These are phyloP conservation scores for Nezara viridula DNA, from an alignment of 2,888 invertebrate genomes.

Conservation along the genomic window DNA sequence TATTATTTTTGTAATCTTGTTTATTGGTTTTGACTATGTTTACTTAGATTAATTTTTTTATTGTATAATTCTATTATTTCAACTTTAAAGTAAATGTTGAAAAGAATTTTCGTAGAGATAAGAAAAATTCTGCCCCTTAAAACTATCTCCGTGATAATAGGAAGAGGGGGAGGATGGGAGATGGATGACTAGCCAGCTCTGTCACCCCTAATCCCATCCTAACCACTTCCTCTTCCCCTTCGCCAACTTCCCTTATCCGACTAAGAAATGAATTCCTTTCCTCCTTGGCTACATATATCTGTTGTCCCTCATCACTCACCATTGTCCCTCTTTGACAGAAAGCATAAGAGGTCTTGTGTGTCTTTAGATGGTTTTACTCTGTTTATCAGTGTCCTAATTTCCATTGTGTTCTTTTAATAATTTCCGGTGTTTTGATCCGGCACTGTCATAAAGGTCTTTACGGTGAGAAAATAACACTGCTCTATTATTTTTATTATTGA, in stretches of 20 bases:
- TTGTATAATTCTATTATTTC: neutral
- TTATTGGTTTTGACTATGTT: too few relatives aligned
- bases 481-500: too few relatives aligned
- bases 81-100: neutral
- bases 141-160: slow-evolving; percentile 35
- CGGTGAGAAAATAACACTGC: too few relatives aligned
- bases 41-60: too few relatives aligned
- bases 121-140: slow-evolving; percentile 11
- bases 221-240: slow-evolving; percentile 44
- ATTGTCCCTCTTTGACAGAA: neutral
- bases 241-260: slow-evolving; percentile 36
- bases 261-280: slow-evolving; percentile 49
- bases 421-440: too few relatives aligned
- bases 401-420: neutral
- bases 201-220: slow-evolving; percentile 54
- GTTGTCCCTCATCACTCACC: neutral
- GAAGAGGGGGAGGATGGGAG: slow-evolving; percentile 25
- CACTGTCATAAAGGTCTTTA: too few relatives aligned
- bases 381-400: neutral
- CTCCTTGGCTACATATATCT: slow-evolving; percentile 14
- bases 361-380: neutral
- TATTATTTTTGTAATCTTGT: too few relatives aligned
- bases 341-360: neutral
- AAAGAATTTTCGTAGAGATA: neutral
- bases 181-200: slow-evolving; percentile 42